Conservation (phyloP, 2,113 vertebrate species). For the Tyto alba region DNA sequence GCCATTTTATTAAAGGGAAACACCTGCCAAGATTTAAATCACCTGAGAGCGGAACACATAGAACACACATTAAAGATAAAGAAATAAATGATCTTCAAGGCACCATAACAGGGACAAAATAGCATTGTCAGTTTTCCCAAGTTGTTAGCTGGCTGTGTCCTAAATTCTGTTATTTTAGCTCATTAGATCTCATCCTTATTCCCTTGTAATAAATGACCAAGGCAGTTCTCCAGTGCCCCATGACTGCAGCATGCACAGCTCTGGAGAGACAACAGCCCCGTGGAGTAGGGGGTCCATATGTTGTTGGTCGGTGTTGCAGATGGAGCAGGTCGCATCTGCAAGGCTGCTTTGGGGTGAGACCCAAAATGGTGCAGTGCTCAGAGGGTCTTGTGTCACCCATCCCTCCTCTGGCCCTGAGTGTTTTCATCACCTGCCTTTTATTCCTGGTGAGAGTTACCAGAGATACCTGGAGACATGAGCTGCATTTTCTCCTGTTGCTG, state of each 20-base stretch:
- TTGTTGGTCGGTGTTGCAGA: neutral
- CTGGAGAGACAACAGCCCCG: rapidly evolving
- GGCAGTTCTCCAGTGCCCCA: neutral
- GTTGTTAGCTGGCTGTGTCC: neutral
- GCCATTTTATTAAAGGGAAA: neutral
- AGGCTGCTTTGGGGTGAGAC: neutral
- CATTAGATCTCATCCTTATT: neutral
- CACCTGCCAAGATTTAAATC: neutral
- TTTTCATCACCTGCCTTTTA: neutral
- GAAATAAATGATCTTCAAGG: neutral
- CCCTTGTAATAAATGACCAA: neutral
- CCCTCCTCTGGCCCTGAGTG: neutral
- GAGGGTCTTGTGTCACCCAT: neutral
- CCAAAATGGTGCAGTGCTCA: neutral
- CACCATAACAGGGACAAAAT: neutral
- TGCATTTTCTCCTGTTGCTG: neutral
- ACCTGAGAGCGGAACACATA: neutral
- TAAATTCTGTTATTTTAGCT: neutral
- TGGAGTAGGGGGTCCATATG: neutral
- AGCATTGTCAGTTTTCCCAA: neutral
- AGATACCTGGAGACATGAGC: neutral
- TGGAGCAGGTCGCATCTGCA: neutral
- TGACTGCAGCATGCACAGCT: neutral
- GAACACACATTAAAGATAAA: neutral
- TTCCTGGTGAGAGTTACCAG: neutral